Percentiles rank a stretch among this genome's conserved stretches.
Conservation (phyloP, 2,797 vertebrate genomes). For the Agapornis canus region DNA sequence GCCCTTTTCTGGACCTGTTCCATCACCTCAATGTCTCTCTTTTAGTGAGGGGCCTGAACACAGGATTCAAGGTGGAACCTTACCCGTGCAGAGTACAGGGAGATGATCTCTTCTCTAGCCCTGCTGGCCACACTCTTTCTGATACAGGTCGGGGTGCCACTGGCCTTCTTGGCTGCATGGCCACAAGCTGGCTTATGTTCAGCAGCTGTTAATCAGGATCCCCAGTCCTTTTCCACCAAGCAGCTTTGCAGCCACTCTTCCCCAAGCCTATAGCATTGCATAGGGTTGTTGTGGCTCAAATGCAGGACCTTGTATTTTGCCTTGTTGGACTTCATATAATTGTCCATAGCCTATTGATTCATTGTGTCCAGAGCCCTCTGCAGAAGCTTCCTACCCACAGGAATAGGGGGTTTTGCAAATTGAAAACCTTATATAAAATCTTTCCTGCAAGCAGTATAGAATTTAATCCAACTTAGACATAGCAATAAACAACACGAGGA, state of each 20-base stretch:
- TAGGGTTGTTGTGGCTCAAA: neutral
- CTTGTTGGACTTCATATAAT: neutral
- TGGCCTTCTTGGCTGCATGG: neutral
- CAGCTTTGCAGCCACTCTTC: neutral
- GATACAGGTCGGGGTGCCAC: neutral
- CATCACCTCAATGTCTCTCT: neutral
- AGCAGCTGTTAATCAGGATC: neutral
- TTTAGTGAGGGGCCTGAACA: neutral
- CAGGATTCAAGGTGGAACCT: neutral
- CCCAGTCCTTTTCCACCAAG: neutral
- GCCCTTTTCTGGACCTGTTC: neutral
- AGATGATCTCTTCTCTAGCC: neutral
- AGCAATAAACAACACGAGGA: conserved; percentile 40
- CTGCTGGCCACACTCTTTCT: neutral
- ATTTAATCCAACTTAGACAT: neutral
- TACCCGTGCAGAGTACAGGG: neutral
- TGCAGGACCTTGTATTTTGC: neutral
- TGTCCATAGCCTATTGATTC: neutral
- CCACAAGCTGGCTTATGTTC: neutral
- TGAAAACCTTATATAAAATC: conserved; percentile 54
- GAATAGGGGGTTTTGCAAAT: conserved; percentile 28
- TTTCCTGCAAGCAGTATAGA: conserved; percentile 28
- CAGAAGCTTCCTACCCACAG: neutral
- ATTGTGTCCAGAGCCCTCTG: neutral
- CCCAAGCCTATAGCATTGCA: neutral